Evolutionary conservation across 2,797 vertebrate genomes (phyloP).

Genomic region (Fistularia tabacaria): DNA sequence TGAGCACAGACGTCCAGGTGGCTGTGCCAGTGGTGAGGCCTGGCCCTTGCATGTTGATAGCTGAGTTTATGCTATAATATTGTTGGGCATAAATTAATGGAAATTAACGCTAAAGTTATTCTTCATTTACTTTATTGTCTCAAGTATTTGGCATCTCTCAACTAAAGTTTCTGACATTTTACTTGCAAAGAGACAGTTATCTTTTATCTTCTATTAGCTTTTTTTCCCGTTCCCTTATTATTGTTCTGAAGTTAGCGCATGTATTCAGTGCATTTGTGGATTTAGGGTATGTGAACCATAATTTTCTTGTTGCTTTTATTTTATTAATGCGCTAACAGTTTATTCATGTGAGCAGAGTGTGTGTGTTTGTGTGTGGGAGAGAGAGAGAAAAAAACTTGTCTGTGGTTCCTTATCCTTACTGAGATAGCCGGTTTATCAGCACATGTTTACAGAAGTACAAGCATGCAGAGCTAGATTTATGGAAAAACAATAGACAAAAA

Average conservation of each 20-base stretch:
- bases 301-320: constrained; percentile 13
- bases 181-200: constrained; percentile 87
- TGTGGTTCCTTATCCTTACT: constrained; percentile 59
- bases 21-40: constrained; percentile 4
- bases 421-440: constrained; percentile 69
- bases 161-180: constrained; percentile 84
- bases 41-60: constrained; percentile 24
- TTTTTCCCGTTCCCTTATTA: constrained; percentile 70
- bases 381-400: too few relatives aligned
- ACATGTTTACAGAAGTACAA: constrained; percentile 77
- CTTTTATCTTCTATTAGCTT: constrained; percentile 48
- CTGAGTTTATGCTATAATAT: constrained; percentile 69
- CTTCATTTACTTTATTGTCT: constrained; percentile 81
- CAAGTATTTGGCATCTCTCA: constrained; percentile 80
- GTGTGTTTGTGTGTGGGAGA: constrained; percentile 25
- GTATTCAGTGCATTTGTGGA: constrained; percentile 81
- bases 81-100: constrained; percentile 84
- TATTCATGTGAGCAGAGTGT: constrained; percentile 53
- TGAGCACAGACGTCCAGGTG: not conserved
- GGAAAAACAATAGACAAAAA: constrained; percentile 60
- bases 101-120: constrained; percentile 88
- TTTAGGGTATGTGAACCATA: constrained; percentile 65
- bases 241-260: constrained; percentile 80
- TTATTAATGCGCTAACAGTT: constrained; percentile 58
- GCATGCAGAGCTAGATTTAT: constrained; percentile 72